Percentiles rank a stretch among this genome's conserved stretches.
Conservation (phyloP, 2,797 vertebrate genomes). For the Sebastes itinus region DNA sequence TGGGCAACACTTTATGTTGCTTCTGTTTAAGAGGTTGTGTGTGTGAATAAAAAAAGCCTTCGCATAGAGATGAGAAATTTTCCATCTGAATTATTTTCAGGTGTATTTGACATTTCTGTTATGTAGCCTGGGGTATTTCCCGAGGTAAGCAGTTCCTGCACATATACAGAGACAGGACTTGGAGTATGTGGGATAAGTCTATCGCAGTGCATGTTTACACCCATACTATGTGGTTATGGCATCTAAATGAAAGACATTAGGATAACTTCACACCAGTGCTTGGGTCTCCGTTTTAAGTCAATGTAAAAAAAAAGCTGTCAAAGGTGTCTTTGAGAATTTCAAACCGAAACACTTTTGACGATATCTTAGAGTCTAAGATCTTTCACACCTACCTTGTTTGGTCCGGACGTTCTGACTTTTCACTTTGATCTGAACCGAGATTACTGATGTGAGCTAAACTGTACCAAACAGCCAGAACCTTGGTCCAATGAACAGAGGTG, state of each 20-base stretch:
- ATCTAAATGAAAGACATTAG: neutral
- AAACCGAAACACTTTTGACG: too few relatives aligned
- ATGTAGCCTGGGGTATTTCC: neutral
- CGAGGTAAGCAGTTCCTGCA: neutral
- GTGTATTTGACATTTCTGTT: conserved; percentile 17
- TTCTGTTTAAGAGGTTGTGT: neutral
- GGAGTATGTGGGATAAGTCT: neutral
- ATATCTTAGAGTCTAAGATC: neutral
- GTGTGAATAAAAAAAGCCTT: conserved; percentile 4
- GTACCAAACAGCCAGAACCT: too few relatives aligned
- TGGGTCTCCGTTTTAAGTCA: neutral
- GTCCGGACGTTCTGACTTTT: too few relatives aligned
- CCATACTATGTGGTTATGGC: neutral
- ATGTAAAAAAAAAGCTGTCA: neutral
- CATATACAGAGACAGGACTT: neutral
- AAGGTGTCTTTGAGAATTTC: neutral
- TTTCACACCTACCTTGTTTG: too few relatives aligned
- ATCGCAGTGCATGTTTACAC: neutral
- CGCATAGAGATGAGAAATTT: neutral
- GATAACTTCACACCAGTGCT: neutral
- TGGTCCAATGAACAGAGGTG: too few relatives aligned
- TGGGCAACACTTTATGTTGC: conserved; percentile 1
- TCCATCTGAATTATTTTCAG: conserved; percentile 21
- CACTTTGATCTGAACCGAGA: too few relatives aligned
- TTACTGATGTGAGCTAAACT: too few relatives aligned